Conservation (phyloP, 2,113 vertebrate genomes). For the Tragelaphus buxtoni region DNA sequence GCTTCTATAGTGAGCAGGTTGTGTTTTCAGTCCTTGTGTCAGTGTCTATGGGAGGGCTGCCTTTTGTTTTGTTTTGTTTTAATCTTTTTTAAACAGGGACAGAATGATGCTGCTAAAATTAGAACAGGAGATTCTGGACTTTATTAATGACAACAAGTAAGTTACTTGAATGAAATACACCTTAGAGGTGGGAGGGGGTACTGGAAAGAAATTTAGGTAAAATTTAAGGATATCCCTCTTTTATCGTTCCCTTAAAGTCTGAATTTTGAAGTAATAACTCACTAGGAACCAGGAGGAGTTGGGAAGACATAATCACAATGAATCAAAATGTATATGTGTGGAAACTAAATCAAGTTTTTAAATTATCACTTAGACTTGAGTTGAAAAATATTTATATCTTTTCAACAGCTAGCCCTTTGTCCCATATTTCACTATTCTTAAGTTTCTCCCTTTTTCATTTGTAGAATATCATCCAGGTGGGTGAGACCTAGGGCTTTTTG, state of each 20-base stretch:
- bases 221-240: constrained; percentile 23
- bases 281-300: neutral
- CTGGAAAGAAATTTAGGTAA: constrained; percentile 29
- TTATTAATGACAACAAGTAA: constrained; percentile 98
- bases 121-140: constrained; percentile 99
- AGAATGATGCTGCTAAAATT: constrained; percentile 99
- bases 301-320: constrained; percentile 13
- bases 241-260: constrained; percentile 9
- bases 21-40: neutral
- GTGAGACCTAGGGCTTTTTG: neutral
- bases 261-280: constrained; percentile 36
- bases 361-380: neutral
- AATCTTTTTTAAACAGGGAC: constrained; percentile 85
- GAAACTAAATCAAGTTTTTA: constrained; percentile 31
- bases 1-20: neutral
- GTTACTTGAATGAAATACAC: constrained; percentile 65
- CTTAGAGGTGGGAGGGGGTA: constrained; percentile 38
- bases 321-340: neutral
- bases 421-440: neutral
- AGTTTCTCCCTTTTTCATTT: neutral
- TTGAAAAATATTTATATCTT: neutral
- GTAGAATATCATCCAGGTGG: neutral
- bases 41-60: constrained; percentile 28
- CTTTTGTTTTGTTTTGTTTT: constrained; percentile 54
- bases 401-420: neutral